Evolutionary conservation across 2,888 invertebrate genomes (phyloP).

Genomic region (Drosophila colorata): DNA sequence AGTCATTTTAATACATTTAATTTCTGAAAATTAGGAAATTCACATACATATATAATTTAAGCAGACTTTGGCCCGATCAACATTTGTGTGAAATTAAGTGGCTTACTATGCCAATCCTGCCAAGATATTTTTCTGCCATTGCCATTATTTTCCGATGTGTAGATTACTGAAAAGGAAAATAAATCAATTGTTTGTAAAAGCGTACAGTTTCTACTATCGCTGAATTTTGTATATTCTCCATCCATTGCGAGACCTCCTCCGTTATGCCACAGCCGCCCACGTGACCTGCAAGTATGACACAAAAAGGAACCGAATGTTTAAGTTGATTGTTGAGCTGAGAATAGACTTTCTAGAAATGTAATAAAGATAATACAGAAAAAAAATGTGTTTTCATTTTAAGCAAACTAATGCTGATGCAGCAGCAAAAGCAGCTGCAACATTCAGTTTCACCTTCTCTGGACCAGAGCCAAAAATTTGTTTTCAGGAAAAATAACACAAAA

Average conservation of each 20-base stretch:
- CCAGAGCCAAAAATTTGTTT: too few relatives aligned
- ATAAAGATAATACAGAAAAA: slow-evolving; percentile 19
- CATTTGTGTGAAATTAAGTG: too few relatives aligned
- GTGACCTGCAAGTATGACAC: slow-evolving; percentile 88
- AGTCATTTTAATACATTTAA: too few relatives aligned
- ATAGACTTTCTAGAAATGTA: slow-evolving; percentile 19
- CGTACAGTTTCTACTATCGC: too few relatives aligned
- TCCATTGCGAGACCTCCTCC: slow-evolving; percentile 95
- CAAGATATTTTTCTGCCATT: too few relatives aligned
- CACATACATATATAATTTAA: too few relatives aligned
- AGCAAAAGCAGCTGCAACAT: slow-evolving; percentile 60
- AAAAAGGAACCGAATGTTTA: slow-evolving; percentile 26
- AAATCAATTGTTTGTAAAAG: too few relatives aligned
- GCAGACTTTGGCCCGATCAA: too few relatives aligned
- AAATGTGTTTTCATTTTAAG: slow-evolving; percentile 44
- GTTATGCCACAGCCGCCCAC: slow-evolving; percentile 95
- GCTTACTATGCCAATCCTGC: too few relatives aligned
- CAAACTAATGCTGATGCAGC: slow-evolving; percentile 75
- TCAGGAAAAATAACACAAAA: neutral
- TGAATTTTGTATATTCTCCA: slow-evolving; percentile 95
- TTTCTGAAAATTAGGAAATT: too few relatives aligned
- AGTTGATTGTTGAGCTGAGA: slow-evolving; percentile 37
- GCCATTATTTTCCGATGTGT: too few relatives aligned
- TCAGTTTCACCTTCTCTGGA: slow-evolving; percentile 25
- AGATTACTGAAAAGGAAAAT: too few relatives aligned